Conservation (phyloP, 1,140 invertebrate genomes). For the Ooceraea biroi region DNA sequence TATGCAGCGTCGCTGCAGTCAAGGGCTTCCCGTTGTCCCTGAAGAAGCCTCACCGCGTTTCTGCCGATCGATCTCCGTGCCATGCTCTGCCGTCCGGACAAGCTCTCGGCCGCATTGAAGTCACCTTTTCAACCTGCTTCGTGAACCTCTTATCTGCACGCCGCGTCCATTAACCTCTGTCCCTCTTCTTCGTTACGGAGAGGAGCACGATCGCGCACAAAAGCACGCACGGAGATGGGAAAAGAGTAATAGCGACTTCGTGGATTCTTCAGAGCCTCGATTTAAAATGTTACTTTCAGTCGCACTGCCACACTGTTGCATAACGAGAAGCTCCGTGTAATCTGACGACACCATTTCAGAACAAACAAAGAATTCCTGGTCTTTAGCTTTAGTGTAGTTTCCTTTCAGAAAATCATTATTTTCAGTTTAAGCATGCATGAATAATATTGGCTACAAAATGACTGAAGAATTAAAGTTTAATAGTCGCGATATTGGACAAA, state of each 20-base stretch:
- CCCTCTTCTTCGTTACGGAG: slow-evolving; percentile 42
- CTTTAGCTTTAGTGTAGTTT: not conserved
- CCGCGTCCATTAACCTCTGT: slow-evolving; percentile 61
- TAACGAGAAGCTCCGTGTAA: slow-evolving; percentile 24
- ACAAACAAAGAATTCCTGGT: not conserved
- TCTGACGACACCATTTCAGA: not conserved
- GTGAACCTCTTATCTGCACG: slow-evolving; percentile 58
- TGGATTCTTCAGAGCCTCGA: not conserved
- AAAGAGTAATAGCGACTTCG: slow-evolving; percentile 23
- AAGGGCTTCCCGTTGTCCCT: slow-evolving; percentile 54
- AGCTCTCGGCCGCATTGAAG: slow-evolving; percentile 53
- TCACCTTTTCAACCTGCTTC: slow-evolving; percentile 58
- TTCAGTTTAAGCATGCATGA: not conserved
- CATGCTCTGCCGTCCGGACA: slow-evolving; percentile 30
- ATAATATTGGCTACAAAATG: not conserved
- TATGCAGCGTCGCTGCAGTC: slow-evolving; percentile 8
- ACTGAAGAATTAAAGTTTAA: slow-evolving; percentile 24
- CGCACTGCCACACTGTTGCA: not conserved
- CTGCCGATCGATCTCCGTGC: slow-evolving; percentile 43
- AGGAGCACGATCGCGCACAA: slow-evolving; percentile 42
- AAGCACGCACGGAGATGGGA: slow-evolving; percentile 45
- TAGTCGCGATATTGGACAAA: too few relatives aligned
- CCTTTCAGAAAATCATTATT: not conserved
- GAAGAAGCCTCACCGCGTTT: slow-evolving; percentile 51
- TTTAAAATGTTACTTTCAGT: slow-evolving; percentile 27